phyloP scores from a whole-genome alignment of 2,797 vertebrate genomes.

The Cygnus olor region DNA sequence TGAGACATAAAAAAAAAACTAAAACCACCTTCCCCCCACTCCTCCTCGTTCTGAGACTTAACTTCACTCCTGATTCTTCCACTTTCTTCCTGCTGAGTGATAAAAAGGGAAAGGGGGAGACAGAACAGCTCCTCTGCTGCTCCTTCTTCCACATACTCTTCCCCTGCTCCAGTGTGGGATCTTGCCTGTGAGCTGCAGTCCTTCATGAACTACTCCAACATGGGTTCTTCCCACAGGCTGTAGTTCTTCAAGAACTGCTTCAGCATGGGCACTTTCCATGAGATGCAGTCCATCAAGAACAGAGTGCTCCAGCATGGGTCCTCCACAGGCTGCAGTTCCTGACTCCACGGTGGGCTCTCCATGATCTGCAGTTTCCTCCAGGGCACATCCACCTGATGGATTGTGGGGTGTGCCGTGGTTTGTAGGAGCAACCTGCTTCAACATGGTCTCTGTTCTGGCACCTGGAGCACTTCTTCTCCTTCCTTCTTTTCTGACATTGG shows the following conservation, averaged over 20 bases:
- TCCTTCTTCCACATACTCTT: too few species aligned
- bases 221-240: too few species aligned
- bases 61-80: too few species aligned
- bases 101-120: too few species aligned
- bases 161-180: too few species aligned
- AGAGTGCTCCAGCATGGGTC: neutral
- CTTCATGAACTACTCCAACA: too few species aligned
- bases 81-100: too few species aligned
- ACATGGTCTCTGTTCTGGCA: neutral
- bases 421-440: neutral
- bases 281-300: neutral
- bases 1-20: neutral
- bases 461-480: neutral
- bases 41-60: too few species aligned
- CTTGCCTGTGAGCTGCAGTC: too few species aligned
- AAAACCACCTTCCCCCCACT: neutral
- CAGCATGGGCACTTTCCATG: too few species aligned
- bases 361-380: neutral
- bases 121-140: too few species aligned
- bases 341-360: neutral
- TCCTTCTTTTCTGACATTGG: neutral
- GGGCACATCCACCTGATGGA: neutral
- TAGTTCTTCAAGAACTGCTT: too few species aligned
- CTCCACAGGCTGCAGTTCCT: neutral
- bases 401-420: neutral